Evolutionary conservation across 2,797 vertebrate genomes (phyloP).

Genomic region (Parotocinclus haroldoi): DNA sequence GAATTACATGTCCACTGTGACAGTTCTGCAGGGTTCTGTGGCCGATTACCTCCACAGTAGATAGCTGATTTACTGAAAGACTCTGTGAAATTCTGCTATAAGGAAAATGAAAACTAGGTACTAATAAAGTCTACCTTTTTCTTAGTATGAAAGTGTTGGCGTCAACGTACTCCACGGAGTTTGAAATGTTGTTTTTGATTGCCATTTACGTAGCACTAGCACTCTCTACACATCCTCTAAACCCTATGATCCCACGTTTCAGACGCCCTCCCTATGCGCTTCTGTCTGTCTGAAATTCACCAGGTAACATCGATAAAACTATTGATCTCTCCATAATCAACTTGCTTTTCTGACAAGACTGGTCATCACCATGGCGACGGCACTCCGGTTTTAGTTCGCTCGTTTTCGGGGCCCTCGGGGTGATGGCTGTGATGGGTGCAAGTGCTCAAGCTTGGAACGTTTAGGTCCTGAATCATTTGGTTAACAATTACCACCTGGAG

Average conservation of each 20-base stretch:
- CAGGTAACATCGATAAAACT: conserved; percentile 43
- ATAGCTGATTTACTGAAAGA: too few relatives aligned
- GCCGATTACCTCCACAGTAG: too few relatives aligned
- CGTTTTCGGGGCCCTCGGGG: conserved; percentile 26
- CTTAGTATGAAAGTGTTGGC: too few relatives aligned
- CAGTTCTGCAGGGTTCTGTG: too few relatives aligned
- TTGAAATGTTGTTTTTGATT: too few relatives aligned
- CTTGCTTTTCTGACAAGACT: conserved; percentile 36
- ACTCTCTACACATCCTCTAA: too few relatives aligned
- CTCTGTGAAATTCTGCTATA: too few relatives aligned
- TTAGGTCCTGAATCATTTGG: conserved; percentile 29
- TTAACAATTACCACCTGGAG: conserved; percentile 30
- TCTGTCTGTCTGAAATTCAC: conserved; percentile 41
- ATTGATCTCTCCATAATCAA: conserved; percentile 53
- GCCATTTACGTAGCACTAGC: too few relatives aligned
- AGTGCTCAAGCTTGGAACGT: neutral
- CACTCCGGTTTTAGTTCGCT: conserved; percentile 32
- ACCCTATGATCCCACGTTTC: neutral
- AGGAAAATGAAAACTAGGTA: too few relatives aligned
- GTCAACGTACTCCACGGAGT: too few relatives aligned
- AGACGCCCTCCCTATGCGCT: neutral
- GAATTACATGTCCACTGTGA: too few relatives aligned
- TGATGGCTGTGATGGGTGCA: neutral
- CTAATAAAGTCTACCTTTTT: too few relatives aligned
- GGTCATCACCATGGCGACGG: conserved; percentile 50